phyloP scores from a whole-genome alignment of 2,113 vertebrate species.

The Scomber japonicus region DNA sequence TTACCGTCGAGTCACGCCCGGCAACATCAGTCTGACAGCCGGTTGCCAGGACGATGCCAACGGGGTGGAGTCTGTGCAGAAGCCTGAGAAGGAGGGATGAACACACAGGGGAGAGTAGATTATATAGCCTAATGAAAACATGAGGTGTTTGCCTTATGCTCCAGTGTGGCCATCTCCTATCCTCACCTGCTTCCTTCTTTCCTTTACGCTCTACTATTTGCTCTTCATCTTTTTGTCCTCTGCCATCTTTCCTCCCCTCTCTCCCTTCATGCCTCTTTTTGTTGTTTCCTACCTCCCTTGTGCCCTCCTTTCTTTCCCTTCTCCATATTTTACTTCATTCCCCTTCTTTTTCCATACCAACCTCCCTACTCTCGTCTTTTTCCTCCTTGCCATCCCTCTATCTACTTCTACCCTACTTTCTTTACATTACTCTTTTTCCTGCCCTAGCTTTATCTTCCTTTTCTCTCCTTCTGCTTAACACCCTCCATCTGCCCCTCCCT shows the following conservation, averaged over 20 bases:
- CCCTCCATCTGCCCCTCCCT: not conserved
- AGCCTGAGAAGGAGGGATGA: conserved; percentile 17
- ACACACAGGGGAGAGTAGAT: conserved; percentile 33
- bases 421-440: not conserved
- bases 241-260: too few relatives aligned
- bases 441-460: not conserved
- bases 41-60: conserved; percentile 38
- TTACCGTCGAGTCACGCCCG: conserved; percentile 19
- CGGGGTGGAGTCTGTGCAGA: conserved; percentile 15
- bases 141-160: conserved; percentile 29
- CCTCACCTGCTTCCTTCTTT: not conserved
- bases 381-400: too few relatives aligned
- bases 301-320: too few relatives aligned
- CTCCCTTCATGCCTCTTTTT: not conserved
- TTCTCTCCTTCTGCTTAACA: not conserved
- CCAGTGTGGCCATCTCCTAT: not conserved
- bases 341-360: not conserved
- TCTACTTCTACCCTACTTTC: not conserved
- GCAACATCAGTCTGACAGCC: conserved; percentile 32
- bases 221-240: not conserved
- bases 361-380: not conserved
- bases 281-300: not conserved
- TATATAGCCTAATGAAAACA: conserved; percentile 32
- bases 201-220: not conserved
- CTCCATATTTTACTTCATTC: too few relatives aligned